A percentile compares a stretch with the other conserved stretches of the same genome.
These are phyloP conservation scores for Poecilia latipinna DNA, from an alignment of 2,113 vertebrate genomes.

Conservation along the genomic window DNA sequence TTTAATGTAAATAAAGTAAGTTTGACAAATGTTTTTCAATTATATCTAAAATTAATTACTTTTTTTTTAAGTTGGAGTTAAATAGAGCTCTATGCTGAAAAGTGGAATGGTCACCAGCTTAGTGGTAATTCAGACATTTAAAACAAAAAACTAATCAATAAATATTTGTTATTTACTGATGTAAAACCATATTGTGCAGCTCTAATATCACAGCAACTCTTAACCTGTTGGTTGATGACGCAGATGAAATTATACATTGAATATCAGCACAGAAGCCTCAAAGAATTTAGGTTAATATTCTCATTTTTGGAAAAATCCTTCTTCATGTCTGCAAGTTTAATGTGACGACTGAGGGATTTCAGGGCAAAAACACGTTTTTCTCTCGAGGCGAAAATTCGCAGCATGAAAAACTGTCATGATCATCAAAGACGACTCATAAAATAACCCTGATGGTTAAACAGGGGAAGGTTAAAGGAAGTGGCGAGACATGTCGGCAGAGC, in stretches of 20 bases:
- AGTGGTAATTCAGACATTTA: too few relatives aligned
- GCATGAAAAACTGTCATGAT: conserved; percentile 13
- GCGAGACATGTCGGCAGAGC: conserved; percentile 1
- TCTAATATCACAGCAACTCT: too few relatives aligned
- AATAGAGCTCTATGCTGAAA: too few relatives aligned
- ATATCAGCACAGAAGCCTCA: not conserved
- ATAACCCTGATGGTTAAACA: not conserved
- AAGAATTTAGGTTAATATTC: not conserved
- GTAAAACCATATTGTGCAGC: too few relatives aligned
- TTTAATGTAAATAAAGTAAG: too few relatives aligned
- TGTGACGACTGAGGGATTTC: not conserved
- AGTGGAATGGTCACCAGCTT: too few relatives aligned
- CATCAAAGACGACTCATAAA: conserved; percentile 9
- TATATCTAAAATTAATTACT: too few relatives aligned
- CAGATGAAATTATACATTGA: not conserved
- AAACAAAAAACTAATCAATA: too few relatives aligned
- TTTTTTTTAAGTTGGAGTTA: too few relatives aligned
- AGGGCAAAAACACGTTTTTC: not conserved
- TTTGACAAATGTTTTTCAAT: too few relatives aligned
- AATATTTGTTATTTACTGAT: too few relatives aligned
- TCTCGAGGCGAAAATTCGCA: not conserved
- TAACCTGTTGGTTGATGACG: too few relatives aligned
- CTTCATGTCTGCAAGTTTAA: not conserved
- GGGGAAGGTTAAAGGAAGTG: not conserved
- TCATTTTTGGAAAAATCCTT: not conserved